phyloP scores from a whole-genome alignment of 2,113 vertebrate species.

The Callithrix jacchus region DNA sequence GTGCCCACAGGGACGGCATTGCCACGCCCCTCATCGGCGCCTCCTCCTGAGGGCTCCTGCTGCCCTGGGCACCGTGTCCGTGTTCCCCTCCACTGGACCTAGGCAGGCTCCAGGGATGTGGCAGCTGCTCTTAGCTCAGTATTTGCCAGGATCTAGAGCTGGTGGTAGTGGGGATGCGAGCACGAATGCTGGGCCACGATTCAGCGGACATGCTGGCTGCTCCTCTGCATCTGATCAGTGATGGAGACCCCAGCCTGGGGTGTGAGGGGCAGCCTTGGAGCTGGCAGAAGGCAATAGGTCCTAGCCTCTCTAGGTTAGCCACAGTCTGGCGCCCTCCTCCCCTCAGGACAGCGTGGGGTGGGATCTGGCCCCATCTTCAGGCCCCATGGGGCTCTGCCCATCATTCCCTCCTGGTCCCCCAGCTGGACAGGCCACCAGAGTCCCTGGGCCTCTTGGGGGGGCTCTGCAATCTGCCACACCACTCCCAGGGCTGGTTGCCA shows the following conservation, averaged over 20 bases:
- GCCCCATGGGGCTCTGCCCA: too few relatives aligned
- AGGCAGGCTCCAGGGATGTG: background rate
- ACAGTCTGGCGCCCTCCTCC: background rate
- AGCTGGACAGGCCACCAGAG: background rate
- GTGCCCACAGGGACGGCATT: background rate
- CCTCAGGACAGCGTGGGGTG: background rate
- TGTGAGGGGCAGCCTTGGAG: background rate
- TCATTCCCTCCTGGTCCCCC: background rate
- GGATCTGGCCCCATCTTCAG: background rate
- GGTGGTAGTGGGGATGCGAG: background rate
- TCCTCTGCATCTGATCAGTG: background rate
- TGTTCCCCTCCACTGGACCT: background rate
- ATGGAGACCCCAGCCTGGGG: background rate
- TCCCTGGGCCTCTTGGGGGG: background rate
- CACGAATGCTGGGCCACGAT: too few relatives aligned
- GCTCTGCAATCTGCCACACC: background rate
- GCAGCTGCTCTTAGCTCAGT: background rate
- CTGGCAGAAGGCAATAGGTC: background rate
- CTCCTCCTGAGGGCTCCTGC: background rate
- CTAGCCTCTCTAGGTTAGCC: too few relatives aligned
- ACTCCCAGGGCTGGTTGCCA: background rate
- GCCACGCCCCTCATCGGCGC: too few relatives aligned
- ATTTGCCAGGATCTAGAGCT: background rate
- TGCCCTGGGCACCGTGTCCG: background rate
- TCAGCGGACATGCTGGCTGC: too few relatives aligned